A percentile compares a stretch with the other conserved stretches of the same genome.
Conservation (phyloP, 2,797 vertebrate species). For the Phoebastria nigripes region DNA sequence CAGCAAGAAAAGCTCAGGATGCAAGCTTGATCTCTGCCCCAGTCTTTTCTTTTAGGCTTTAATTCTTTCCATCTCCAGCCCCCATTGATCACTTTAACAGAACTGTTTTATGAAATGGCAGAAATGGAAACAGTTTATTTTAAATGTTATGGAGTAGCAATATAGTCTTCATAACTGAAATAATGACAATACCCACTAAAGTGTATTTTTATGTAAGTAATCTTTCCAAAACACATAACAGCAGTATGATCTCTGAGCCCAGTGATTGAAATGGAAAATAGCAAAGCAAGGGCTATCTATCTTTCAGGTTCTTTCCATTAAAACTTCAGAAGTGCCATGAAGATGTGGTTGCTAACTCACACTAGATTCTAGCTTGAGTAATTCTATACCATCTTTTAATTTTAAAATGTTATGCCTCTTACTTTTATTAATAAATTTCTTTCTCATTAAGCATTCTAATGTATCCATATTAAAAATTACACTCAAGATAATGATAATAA, state of each 20-base stretch:
- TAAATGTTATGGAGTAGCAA: not conserved
- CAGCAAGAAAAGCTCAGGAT: not conserved
- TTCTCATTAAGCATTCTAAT: not conserved
- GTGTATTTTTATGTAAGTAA: not conserved
- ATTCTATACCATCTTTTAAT: not conserved
- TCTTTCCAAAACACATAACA: not conserved
- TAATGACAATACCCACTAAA: not conserved
- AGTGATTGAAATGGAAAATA: not conserved
- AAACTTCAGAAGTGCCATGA: not conserved
- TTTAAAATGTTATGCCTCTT: not conserved
- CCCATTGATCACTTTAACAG: not conserved
- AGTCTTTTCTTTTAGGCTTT: not conserved
- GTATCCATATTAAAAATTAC: not conserved
- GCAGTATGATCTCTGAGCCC: not conserved
- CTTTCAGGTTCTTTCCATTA: not conserved
- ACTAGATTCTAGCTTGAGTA: not conserved
- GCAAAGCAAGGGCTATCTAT: not conserved
- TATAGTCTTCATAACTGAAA: not conserved
- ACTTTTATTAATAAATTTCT: not conserved
- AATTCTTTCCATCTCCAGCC: not conserved
- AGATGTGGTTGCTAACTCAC: not conserved
- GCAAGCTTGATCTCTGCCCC: not conserved
- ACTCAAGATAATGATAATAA: not conserved
- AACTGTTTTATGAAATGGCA: not conserved
- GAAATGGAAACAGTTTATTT: not conserved